phyloP scores from a whole-genome alignment of 1,140 invertebrate genomes.

The Cephus cinctus region DNA sequence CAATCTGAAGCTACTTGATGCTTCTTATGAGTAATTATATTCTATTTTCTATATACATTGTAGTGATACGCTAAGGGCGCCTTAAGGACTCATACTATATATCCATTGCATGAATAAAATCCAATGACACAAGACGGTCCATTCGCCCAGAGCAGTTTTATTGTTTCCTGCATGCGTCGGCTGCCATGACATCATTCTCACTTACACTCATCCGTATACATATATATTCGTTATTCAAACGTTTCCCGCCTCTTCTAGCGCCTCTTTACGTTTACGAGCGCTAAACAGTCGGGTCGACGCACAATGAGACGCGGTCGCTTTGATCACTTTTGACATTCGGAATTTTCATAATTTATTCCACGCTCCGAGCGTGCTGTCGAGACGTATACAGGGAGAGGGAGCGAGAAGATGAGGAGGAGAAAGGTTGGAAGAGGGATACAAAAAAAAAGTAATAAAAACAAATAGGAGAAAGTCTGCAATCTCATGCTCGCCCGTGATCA shows the following conservation, averaged over 20 bases:
- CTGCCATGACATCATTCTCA: slow-evolving; percentile 35
- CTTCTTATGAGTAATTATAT: too few species aligned
- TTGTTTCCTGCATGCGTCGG: slow-evolving; percentile 14
- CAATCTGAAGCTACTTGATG: too few species aligned
- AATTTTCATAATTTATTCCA: slow-evolving; percentile 47
- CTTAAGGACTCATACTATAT: too few species aligned
- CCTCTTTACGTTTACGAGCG: slow-evolving; percentile 21
- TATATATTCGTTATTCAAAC: slow-evolving; percentile 17
- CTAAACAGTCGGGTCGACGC: slow-evolving; percentile 24
- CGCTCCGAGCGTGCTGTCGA: slow-evolving; percentile 15
- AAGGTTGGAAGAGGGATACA: too few species aligned
- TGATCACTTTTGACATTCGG: slow-evolving; percentile 44
- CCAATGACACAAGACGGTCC: slow-evolving; percentile 14
- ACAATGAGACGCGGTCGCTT: slow-evolving; percentile 42
- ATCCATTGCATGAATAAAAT: slow-evolving; percentile 14
- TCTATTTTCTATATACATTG: too few species aligned
- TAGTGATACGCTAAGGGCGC: too few species aligned
- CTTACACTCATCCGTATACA: slow-evolving; percentile 12
- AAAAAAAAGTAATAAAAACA: too few species aligned
- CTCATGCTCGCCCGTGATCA: too few species aligned
- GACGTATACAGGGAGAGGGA: slow-evolving; percentile 17
- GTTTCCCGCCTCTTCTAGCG: neutral
- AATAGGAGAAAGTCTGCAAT: too few species aligned
- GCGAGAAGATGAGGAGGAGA: slow-evolving; percentile 4
- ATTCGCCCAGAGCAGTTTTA: slow-evolving; percentile 12